Conservation (phyloP, 2,113 vertebrate species). For the Mobula birostris region DNA sequence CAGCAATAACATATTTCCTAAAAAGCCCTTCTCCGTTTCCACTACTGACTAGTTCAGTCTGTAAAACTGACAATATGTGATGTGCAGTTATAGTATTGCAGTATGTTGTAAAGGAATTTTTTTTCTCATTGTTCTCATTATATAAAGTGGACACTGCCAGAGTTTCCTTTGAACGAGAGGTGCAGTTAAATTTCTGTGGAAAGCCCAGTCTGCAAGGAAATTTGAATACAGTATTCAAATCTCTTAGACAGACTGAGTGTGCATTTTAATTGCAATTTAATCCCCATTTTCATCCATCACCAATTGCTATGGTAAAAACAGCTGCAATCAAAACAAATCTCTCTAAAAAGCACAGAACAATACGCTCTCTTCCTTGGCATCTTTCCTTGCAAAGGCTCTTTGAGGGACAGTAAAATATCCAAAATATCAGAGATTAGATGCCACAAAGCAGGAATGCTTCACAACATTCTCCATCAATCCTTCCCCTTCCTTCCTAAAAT, state of each 20-base stretch:
- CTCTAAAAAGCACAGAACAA: not conserved
- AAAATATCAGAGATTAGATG: not conserved
- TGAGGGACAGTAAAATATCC: not conserved
- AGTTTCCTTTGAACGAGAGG: not conserved
- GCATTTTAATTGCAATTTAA: constrained; percentile 28
- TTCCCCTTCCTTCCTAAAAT: not conserved
- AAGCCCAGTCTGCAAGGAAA: not conserved
- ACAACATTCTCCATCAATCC: not conserved
- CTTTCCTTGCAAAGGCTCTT: not conserved
- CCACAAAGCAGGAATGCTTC: not conserved
- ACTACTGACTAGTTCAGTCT: too few relatives aligned
- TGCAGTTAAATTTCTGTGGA: not conserved
- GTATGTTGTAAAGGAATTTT: not conserved
- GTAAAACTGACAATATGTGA: not conserved
- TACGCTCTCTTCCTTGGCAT: not conserved
- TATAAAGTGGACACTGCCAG: not conserved
- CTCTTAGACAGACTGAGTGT: not conserved
- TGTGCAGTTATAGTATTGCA: not conserved
- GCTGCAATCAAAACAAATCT: not conserved
- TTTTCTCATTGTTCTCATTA: not conserved
- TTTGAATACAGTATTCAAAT: not conserved
- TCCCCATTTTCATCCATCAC: not conserved
- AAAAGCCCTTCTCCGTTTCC: not conserved
- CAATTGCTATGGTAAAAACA: not conserved
- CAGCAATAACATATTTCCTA: not conserved